Evolutionary conservation across 2,888 invertebrate genomes (phyloP), one percentile per base, ranked within the genome.

Genomic region (Cataglyphis albicans): DNA sequence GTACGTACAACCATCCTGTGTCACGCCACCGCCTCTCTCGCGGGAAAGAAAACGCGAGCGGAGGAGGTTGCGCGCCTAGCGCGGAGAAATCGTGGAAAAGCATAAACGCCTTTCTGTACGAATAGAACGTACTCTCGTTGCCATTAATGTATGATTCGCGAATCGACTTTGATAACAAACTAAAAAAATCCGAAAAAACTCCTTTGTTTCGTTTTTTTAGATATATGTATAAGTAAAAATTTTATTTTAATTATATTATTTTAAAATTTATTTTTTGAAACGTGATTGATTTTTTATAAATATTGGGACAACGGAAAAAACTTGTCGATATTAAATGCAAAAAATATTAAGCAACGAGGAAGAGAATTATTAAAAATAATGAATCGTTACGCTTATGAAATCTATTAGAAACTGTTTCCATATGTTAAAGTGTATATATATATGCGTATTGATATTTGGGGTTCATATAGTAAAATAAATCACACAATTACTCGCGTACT

Each of bases 31-130:
- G 86, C 86, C 84, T 78, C 59, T 82, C 68, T 68, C 84, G 48
- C 52, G 67, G 63, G 67, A 65, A 75, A 48, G 83, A 85, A 85
- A 83, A 83, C 48, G 72, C 32, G 41, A 44, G 21, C 35, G 57
- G 59, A 67, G 73, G 67, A 57, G 65, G 59, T 32, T 41, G 48
- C 67, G 63, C 63, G 32, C 41, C 57, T 41, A 3, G 61, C 29
- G 59, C n/a, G 73, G 88, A 83, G 88, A 88, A 86, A 88, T 84
- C 86, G 84, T 68, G 81, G 84, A 84, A 84, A 86, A 84, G 32
- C 44, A 5, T 29, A 63, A 73, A 63, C 73, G 63, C 32, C 29
- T 64, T 18, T 59, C 48, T 52, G 48, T 52, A 35, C 29, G 73
- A 10, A 10, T 68, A 64, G 63, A 38, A 72, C 44, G 55, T 25